Conservation (phyloP, 2,113 vertebrate species). For the Felis catus region DNA sequence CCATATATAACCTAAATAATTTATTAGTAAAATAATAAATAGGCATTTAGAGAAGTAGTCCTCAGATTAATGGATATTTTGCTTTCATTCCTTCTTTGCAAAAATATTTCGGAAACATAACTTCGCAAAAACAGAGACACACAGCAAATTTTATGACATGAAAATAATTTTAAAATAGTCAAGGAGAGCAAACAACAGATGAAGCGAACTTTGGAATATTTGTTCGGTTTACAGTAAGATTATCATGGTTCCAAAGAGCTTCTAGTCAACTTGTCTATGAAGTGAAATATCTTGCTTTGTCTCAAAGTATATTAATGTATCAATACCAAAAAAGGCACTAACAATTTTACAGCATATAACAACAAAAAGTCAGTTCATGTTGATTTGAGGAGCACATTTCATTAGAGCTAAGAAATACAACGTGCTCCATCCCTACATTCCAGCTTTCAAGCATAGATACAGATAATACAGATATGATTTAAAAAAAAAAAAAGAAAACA, state of each 20-base stretch:
- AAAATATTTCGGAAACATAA: constrained; percentile 30
- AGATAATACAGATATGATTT: background rate
- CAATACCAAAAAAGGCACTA: background rate
- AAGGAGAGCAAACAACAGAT: background rate
- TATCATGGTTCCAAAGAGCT: background rate
- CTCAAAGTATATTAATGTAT: background rate
- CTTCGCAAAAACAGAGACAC: background rate
- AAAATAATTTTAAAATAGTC: constrained; percentile 46
- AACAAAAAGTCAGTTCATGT: background rate
- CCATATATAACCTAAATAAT: background rate
- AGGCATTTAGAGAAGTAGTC: background rate
- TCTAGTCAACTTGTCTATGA: background rate
- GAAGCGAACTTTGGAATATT: background rate
- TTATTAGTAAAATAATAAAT: constrained; percentile 1
- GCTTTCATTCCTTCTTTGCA: background rate
- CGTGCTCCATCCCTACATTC: background rate
- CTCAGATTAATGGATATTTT: background rate
- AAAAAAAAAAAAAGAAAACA: background rate
- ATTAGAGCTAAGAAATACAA: background rate
- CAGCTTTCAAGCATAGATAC: background rate
- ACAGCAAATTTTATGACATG: background rate
- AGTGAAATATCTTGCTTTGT: background rate
- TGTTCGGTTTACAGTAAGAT: background rate
- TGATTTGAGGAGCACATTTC: background rate
- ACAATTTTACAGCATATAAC: background rate